Conservation (phyloP, 2,113 vertebrate species). For the Pithys albifrons region DNA sequence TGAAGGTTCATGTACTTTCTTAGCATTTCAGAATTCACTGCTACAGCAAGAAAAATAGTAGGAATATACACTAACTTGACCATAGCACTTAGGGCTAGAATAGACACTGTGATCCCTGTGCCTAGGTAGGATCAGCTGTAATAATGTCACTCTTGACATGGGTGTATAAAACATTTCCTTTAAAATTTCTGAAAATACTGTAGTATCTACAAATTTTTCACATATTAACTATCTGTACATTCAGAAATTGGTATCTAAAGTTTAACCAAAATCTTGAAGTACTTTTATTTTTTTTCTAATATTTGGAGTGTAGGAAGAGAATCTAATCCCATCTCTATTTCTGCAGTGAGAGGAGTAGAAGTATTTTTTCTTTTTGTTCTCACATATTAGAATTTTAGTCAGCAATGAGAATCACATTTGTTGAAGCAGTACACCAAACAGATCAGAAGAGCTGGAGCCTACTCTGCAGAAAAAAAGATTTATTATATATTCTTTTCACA, state of each 20-base stretch:
- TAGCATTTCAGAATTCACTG: background rate
- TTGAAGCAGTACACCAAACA: background rate
- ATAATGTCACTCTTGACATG: rapidly evolving
- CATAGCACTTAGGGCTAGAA: background rate
- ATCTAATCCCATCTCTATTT: background rate
- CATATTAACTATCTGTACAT: background rate
- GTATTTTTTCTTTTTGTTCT: background rate
- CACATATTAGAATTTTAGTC: background rate
- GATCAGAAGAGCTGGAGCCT: background rate
- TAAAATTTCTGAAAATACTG: background rate
- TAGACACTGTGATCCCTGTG: background rate
- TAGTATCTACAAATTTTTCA: background rate
- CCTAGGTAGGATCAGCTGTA: background rate
- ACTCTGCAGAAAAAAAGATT: background rate
- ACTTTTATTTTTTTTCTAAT: background rate
- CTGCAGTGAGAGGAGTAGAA: background rate
- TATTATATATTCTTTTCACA: background rate
- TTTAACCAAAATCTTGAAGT: background rate
- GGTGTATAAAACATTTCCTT: background rate
- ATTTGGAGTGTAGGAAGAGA: background rate
- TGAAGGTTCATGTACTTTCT: background rate
- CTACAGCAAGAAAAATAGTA: background rate
- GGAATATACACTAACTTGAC: background rate
- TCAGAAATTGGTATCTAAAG: background rate
- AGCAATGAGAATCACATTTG: background rate